These are phyloP conservation scores for Hemitrygon akajei DNA, from an alignment of 2,797 vertebrate species.

Conservation along the genomic window DNA sequence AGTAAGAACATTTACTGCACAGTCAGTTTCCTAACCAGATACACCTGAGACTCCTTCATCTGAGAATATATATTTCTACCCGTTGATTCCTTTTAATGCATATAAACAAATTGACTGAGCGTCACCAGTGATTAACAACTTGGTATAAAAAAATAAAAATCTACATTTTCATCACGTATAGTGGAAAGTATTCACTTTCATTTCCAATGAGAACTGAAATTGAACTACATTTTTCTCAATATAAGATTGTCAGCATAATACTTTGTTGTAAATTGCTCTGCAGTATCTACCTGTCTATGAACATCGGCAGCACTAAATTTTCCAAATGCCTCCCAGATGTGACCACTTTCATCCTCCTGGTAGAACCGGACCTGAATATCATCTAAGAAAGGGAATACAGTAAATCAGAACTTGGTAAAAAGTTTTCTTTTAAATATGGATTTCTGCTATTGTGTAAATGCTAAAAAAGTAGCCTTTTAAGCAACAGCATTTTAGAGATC, in stretches of 20 bases:
- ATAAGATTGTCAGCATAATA: not conserved
- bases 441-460: not conserved
- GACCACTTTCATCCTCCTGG: slow-evolving; percentile 35
- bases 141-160: not conserved
- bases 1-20: not conserved
- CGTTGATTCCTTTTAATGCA: not conserved
- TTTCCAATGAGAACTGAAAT: not conserved
- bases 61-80: not conserved
- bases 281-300: slow-evolving; percentile 39
- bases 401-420: not conserved
- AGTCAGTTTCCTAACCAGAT: not conserved
- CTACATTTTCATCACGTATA: not conserved
- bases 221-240: not conserved
- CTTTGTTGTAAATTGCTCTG: not conserved
- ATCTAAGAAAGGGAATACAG: slow-evolving; percentile 32
- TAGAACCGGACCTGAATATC: slow-evolving; percentile 41
- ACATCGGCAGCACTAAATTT: slow-evolving; percentile 40
- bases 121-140: not conserved
- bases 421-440: not conserved
- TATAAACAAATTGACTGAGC: not conserved
- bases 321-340: slow-evolving; percentile 40
- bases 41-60: not conserved
- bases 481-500: not conserved
- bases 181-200: not conserved
- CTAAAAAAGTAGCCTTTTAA: not conserved